Evolutionary conservation across 2,888 invertebrate genomes (phyloP), one percentile per base, ranked within the genome.

Genomic region (Drosophila buzzatii): DNA sequence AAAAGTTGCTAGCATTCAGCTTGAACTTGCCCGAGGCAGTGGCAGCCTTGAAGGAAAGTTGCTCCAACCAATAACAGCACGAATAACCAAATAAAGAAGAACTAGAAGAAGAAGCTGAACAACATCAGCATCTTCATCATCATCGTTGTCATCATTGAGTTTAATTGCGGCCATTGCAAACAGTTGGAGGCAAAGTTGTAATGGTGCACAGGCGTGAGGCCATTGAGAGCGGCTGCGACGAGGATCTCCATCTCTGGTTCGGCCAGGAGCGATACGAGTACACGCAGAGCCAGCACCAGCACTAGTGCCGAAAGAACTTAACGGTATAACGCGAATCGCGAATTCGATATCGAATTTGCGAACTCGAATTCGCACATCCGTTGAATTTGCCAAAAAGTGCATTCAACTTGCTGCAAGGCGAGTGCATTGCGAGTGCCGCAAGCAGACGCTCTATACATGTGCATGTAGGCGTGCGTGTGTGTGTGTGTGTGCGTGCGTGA

Each of bases 241-340:
- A 81, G 79, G 70, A 85, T 58, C 65, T 70, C 47, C 66, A 66
- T 66, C 63, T 62, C 59, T 65, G 79, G 56, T 65, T 58, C 27
- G 16, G 58, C 75, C 79, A 81, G 73, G 68, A 76, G 79, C 81
- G 73, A 60, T 76, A 80, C 87, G 84, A 85, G 65, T 85, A 85
- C 23, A 87, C 84, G 66, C 84, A 87, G 56, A 85, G 84, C 61
- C 87, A 84, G 85, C 87, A 86, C 73, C 76, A 70, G 57, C 53
- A 37, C 2, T 16, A 42, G 42, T 27, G 16, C 14, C 51, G 31
- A n/a, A 39, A 66, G 64, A 66, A 23, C 18, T 14, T 44, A 12
- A 27, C 41, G 61, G 49, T 41, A 27, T 2, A 9, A 20, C 14
- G 18, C 27, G 7, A 6, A 6, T n/a, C 39, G 39, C 53, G 27